Evolutionary conservation across 2,888 invertebrate genomes (phyloP).

Genomic region (Eupsilia transversa): DNA sequence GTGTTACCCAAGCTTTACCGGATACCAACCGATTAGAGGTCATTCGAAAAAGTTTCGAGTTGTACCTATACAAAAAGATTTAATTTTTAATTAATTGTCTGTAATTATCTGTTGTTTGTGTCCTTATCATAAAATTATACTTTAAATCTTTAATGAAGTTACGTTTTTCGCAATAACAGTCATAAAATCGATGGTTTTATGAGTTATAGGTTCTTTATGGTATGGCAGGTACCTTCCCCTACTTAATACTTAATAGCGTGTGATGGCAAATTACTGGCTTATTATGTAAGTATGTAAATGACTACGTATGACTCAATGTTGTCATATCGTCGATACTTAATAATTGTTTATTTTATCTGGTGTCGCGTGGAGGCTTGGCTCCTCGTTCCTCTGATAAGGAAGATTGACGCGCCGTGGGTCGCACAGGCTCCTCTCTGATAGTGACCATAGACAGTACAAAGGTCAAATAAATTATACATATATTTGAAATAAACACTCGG

Average conservation of each 20-base stretch:
- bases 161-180: not conserved
- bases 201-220: not conserved
- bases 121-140: not conserved
- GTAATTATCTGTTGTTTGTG: not conserved
- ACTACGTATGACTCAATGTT: slow-evolving; percentile 56
- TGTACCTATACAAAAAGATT: not conserved
- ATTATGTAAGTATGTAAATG: slow-evolving; percentile 10
- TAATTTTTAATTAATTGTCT: not conserved
- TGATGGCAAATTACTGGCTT: slow-evolving; percentile 25
- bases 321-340: slow-evolving; percentile 39
- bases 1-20: not conserved
- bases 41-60: not conserved
- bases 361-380: slow-evolving; percentile 71
- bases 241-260: not conserved
- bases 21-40: not conserved
- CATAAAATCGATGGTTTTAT: not conserved
- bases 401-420: slow-evolving; percentile 57
- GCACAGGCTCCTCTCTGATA: slow-evolving; percentile 61
- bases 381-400: slow-evolving; percentile 63
- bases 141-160: not conserved
- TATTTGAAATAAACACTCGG: slow-evolving; percentile 44
- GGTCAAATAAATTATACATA: slow-evolving; percentile 53
- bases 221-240: not conserved
- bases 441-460: slow-evolving; percentile 46
- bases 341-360: slow-evolving; percentile 52